Conservation (phyloP, 2,888 invertebrate genomes). For the Drosophila colorata region DNA sequence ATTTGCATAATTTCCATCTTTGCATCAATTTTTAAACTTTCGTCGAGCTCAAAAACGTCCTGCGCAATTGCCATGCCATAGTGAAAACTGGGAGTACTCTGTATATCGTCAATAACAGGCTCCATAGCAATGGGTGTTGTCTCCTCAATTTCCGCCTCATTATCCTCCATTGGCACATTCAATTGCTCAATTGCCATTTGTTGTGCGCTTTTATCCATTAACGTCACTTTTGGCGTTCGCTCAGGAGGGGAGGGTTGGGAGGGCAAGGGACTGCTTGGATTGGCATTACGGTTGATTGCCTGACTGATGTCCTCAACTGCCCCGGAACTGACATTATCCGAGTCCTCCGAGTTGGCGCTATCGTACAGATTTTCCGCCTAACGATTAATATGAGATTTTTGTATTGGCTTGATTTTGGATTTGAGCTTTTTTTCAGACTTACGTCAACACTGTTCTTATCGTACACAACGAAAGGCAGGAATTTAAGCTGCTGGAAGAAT, state of each 20-base stretch:
- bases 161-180: conserved; percentile 45
- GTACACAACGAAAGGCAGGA: conserved; percentile 27
- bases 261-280: not conserved
- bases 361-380: conserved; percentile 48
- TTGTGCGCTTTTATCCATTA: not conserved
- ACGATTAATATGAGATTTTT: not conserved
- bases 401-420: not conserved
- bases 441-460: conserved; percentile 42
- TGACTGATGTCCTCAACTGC: conserved; percentile 19
- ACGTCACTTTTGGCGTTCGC: not conserved
- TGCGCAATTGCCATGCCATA: conserved; percentile 57
- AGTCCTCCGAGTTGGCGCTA: conserved; percentile 49
- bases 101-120: conserved; percentile 27
- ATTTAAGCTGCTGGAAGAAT: conserved; percentile 42
- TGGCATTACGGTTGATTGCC: not conserved
- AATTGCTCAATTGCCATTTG: conserved; percentile 45
- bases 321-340: conserved; percentile 27
- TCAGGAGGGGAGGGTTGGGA: not conserved
- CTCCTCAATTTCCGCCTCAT: conserved; percentile 46
- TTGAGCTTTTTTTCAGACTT: conserved; percentile 22
- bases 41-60: conserved; percentile 52
- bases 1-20: conserved; percentile 60
- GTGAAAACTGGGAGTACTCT: conserved; percentile 42
- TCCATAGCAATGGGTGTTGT: conserved; percentile 35
- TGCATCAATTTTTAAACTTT: conserved; percentile 48